A percentile compares a stretch with the other conserved stretches of the same genome.
phyloP scores from a whole-genome alignment of 2,888 invertebrate genomes.

The Mycalesis mineus region DNA sequence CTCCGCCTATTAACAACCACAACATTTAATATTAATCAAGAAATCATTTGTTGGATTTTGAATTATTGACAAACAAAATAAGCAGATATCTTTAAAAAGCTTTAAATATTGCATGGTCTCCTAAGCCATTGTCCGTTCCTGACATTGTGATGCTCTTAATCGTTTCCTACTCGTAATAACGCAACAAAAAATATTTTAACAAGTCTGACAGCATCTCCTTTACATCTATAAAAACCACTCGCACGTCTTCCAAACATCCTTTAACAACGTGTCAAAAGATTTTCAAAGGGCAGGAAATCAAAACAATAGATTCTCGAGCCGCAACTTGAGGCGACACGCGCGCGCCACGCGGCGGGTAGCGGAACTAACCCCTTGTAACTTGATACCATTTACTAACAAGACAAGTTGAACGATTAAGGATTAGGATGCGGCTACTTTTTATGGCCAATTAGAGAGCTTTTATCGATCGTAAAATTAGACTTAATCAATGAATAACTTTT shows the following conservation, averaged over 20 bases:
- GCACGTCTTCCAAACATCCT: conserved; percentile 11
- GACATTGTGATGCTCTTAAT: no score
- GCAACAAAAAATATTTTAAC: neutral
- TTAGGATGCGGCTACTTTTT: conserved; percentile 5
- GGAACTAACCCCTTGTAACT: conserved; percentile 48
- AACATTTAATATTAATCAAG: no score
- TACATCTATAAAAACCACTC: neutral
- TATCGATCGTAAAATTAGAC: neutral
- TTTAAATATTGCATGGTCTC: no score
- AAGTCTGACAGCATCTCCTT: conserved; percentile 8
- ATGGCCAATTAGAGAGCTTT: conserved; percentile 1
- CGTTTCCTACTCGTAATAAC: no score
- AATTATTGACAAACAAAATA: no score
- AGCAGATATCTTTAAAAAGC: no score
- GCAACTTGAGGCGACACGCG: conserved; percentile 45
- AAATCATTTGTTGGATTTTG: no score
- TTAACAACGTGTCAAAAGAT: conserved; percentile 14
- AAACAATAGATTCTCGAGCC: conserved; percentile 33
- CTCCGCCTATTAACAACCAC: no score
- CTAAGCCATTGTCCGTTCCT: no score
- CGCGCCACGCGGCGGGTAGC: conserved; percentile 55
- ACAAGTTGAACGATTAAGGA: conserved; percentile 7
- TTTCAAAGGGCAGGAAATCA: conserved; percentile 32
- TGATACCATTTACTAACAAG: conserved; percentile 20
- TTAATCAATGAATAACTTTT: neutral